Evolutionary conservation across 2,888 invertebrate genomes (phyloP).

Genomic region (Agrypnus murinus): DNA sequence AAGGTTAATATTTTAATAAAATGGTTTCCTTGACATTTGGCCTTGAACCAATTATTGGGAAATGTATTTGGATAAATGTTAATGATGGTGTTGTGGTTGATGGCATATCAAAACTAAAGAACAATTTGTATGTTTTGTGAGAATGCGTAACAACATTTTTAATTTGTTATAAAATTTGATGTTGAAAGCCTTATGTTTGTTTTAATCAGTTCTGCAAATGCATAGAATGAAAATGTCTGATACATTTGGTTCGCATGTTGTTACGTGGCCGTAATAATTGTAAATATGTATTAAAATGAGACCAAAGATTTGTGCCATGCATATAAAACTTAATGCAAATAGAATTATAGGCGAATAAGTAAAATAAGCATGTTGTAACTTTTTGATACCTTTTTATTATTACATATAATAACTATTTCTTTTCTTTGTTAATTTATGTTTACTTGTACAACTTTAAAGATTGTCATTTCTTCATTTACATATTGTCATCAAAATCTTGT

Average conservation of each 20-base stretch:
- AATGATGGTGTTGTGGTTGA: slow-evolving; percentile 1
- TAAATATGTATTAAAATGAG: slow-evolving; percentile 44
- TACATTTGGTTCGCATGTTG: slow-evolving; percentile 7
- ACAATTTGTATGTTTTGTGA: neutral
- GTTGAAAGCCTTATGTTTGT: neutral
- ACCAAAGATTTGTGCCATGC: slow-evolving; percentile 49
- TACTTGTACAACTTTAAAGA: slow-evolving; percentile 27
- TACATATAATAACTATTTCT: slow-evolving; percentile 17
- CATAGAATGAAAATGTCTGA: neutral
- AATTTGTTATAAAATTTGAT: neutral
- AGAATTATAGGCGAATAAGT: slow-evolving; percentile 18
- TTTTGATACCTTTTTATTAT: slow-evolving; percentile 48
- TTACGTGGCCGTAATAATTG: slow-evolving; percentile 27
- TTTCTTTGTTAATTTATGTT: slow-evolving; percentile 28
- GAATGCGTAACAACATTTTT: neutral
- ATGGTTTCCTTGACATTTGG: slow-evolving; percentile 39
- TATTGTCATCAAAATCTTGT: slow-evolving; percentile 11
- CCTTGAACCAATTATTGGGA: slow-evolving; percentile 30
- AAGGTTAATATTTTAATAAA: slow-evolving; percentile 46
- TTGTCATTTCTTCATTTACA: slow-evolving; percentile 30
- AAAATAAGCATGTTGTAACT: slow-evolving; percentile 36
- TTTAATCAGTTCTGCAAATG: neutral
- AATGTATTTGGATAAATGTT: slow-evolving; percentile 1
- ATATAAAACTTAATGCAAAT: slow-evolving; percentile 23
- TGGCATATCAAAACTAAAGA: slow-evolving; percentile 38